These are phyloP conservation scores for Caenorhabditis uteleia DNA, from an alignment of 2,888 invertebrate species.

Conservation along the genomic window DNA sequence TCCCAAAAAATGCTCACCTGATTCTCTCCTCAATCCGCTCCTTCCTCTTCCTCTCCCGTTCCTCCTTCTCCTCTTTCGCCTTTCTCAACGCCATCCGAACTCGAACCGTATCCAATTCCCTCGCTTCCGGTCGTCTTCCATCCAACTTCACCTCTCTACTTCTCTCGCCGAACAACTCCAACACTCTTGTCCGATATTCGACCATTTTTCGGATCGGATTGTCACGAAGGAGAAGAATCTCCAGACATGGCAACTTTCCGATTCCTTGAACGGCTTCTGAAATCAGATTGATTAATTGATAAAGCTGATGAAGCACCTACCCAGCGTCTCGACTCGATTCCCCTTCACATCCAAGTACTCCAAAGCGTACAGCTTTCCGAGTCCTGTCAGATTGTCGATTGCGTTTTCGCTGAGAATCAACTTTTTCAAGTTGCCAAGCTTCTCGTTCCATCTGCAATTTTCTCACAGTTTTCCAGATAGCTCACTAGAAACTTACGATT, in stretches of 20 bases:
- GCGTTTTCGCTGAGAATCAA: conserved; percentile 86
- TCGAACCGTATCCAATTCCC: conserved; percentile 88
- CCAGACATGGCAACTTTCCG: conserved; percentile 83
- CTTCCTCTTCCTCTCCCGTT: conserved; percentile 33
- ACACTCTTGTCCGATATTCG: conserved; percentile 79
- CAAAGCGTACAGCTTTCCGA: conserved; percentile 83
- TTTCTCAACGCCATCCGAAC: conserved; percentile 87
- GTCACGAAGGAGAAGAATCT: conserved; percentile 82
- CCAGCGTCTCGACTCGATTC: conserved; percentile 80
- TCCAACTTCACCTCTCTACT: conserved; percentile 85
- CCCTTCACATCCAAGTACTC: conserved; percentile 85
- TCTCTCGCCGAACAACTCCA: conserved; percentile 85
- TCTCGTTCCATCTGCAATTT: conserved; percentile 78
- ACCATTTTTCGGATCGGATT: conserved; percentile 83
- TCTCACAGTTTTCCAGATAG: conserved; percentile 74
- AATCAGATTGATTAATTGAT: neutral
- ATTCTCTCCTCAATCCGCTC: conserved; percentile 44
- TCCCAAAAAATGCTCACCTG: conserved; percentile 1
- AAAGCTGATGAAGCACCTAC: neutral
- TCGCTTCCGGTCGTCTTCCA: conserved; percentile 84
- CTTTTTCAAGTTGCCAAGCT: conserved; percentile 85
- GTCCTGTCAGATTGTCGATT: conserved; percentile 73
- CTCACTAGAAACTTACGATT: conserved; percentile 73
- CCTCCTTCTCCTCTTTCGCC: conserved; percentile 75
- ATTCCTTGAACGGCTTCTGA: conserved; percentile 72